Evolutionary conservation across 2,113 vertebrate genomes (phyloP), one percentile per base, ranked within the genome.

Genomic region (Aegithalos caudatus): DNA sequence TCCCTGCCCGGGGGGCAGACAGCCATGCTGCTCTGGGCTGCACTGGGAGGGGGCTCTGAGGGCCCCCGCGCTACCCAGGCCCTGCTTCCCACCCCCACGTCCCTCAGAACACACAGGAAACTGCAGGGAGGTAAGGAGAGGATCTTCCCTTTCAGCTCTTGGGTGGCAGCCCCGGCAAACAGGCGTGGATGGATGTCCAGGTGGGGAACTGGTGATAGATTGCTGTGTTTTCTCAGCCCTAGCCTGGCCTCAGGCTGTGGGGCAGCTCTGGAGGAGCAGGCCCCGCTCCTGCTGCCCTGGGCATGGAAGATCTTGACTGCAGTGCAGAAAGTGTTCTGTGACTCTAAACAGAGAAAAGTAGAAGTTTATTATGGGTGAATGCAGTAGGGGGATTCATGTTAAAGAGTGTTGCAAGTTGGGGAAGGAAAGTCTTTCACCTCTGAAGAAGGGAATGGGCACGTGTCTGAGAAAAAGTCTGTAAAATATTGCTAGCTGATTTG

Each of bases 11-110:
- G n/a, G n/a, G n/a, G 2, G 11, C 16, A 7, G n/a, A 37, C 24
- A 12, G 0, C 0, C 2, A 2, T 11, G 15, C 58, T 28, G 24
- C 28, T 50, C 33, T 11, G 33, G n/a, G 24, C 3, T 1, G 10
- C 25, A 1, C 22, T 23, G 29, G 14, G 14, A 65, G 5, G 21
- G 12, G 6, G 14, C 14, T 50, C 35, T 37, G 12, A 14, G 37
- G 8, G 21, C 35, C 17, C 21, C 17, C 3, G 22, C 4, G 25
- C 6, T 10, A 20, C 16, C 11, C 45, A 12, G 18, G n/a, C 3
- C 2, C 54, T 77, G 25, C 45, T 37, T 60, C 21, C 33, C 0
- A 1, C 29, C 11, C 9, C 8, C 5, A 31, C 22, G 29, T 5
- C 17, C 33, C 24, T 38, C 50, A n/a, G 45, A 18, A 38, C 5